Evolutionary conservation across 2,888 invertebrate genomes (phyloP).

Genomic region (Eupithecia vulgata): DNA sequence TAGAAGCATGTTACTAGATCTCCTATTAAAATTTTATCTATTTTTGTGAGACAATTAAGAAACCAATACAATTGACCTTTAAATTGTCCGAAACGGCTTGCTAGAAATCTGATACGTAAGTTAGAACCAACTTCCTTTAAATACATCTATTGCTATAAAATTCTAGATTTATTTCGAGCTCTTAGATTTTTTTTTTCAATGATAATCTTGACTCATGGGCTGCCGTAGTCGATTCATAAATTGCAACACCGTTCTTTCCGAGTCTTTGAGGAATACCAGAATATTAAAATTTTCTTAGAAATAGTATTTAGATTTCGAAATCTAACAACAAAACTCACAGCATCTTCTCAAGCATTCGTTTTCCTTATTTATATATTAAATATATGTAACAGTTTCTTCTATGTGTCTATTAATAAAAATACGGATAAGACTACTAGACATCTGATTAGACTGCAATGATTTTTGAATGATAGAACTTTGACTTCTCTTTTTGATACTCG

Average conservation of each 20-base stretch:
- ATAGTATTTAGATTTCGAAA: background rate
- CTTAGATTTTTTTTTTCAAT: background rate
- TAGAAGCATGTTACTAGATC: background rate
- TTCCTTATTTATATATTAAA: background rate
- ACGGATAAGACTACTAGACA: too few relatives aligned
- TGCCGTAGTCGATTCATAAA: background rate
- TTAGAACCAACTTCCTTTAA: background rate
- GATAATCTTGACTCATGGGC: too few relatives aligned
- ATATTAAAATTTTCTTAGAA: background rate
- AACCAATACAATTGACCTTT: background rate
- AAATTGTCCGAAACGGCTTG: background rate
- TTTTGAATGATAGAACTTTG: background rate
- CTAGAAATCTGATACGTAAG: background rate
- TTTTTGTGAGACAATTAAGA: background rate
- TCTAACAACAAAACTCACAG: background rate
- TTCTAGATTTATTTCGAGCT: background rate
- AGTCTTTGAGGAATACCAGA: background rate
- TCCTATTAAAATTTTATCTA: background rate
- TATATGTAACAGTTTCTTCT: background rate
- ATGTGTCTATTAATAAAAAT: background rate
- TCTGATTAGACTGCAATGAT: background rate
- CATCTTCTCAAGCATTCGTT: background rate
- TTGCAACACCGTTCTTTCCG: background rate
- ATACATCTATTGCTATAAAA: background rate
- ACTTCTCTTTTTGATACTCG: background rate